A percentile compares a stretch with the other conserved stretches of the same genome.
Conservation (phyloP, 2,888 invertebrate genomes). For the Melanotus villosus region DNA sequence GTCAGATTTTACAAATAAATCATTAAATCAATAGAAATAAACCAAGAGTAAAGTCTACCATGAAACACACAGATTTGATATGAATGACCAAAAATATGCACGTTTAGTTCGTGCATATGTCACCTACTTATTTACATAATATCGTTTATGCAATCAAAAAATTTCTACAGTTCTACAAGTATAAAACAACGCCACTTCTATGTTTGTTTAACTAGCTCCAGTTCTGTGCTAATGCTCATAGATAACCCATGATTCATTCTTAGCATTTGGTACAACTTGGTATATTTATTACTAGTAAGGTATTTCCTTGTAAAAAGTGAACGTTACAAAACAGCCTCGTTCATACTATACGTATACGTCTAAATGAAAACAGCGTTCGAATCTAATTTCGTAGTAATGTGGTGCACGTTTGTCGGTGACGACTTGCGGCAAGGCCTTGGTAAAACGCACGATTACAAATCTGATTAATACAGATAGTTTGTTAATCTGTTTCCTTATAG, state of each 20-base stretch:
- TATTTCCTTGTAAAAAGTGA: slow-evolving; percentile 20
- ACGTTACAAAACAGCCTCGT: slow-evolving; percentile 23
- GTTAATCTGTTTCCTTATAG: neutral
- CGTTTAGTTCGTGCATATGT: too few relatives aligned
- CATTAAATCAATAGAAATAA: too few relatives aligned
- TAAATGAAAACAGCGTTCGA: slow-evolving; percentile 11
- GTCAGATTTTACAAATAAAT: too few relatives aligned
- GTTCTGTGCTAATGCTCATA: neutral
- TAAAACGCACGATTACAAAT: slow-evolving; percentile 7
- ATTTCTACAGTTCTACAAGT: neutral
- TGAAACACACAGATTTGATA: too few relatives aligned
- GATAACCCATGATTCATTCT: neutral
- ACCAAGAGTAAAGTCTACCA: too few relatives aligned
- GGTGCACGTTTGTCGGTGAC: slow-evolving; percentile 13
- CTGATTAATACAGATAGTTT: slow-evolving; percentile 16
- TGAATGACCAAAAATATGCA: too few relatives aligned
- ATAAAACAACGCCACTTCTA: neutral
- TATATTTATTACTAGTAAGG: neutral
- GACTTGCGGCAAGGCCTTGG: slow-evolving; percentile 23
- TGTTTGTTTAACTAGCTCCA: neutral
- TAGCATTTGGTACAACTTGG: neutral
- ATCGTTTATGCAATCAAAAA: neutral
- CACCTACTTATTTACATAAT: neutral
- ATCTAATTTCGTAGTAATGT: slow-evolving; percentile 9
- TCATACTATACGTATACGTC: neutral